Conservation (phyloP, 2,888 invertebrate species). For the Orthosia cruda region DNA sequence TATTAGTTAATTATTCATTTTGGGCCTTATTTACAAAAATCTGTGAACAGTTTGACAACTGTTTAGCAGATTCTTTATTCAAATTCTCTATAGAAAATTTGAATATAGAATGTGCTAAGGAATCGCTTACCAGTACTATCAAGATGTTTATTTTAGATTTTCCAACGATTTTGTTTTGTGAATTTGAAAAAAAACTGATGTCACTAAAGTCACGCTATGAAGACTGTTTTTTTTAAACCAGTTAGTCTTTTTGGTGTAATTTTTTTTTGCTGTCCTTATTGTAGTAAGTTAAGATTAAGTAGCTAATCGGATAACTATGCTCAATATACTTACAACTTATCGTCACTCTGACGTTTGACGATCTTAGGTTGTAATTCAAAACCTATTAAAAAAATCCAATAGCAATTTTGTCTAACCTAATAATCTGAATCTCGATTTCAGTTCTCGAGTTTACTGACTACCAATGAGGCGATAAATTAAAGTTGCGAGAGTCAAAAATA, state of each 20-base stretch:
- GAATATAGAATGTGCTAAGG: no score
- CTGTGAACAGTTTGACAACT: no score
- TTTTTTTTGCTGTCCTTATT: no score
- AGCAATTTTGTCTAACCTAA: not conserved
- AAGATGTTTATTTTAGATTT: not conserved
- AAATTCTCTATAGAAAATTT: no score
- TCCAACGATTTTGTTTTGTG: not conserved
- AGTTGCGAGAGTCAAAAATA: conserved; percentile 23
- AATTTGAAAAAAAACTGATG: not conserved
- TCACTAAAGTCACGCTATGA: no score
- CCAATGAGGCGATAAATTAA: conserved; percentile 22
- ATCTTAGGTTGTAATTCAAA: not conserved
- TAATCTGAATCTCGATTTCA: conserved; percentile 12
- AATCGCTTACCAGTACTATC: no score
- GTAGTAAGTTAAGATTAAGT: not conserved
- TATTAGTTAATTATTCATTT: not conserved
- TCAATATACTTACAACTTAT: not conserved
- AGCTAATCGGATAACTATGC: not conserved
- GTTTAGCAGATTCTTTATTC: no score
- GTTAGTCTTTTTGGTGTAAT: no score
- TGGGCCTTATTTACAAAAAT: no score
- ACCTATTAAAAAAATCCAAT: not conserved
- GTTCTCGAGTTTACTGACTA: conserved; percentile 4
- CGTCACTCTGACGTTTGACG: no score
- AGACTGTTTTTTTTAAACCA: no score